phyloP scores from a whole-genome alignment of 2,888 invertebrate genomes.

The Luperina nickerlii region DNA sequence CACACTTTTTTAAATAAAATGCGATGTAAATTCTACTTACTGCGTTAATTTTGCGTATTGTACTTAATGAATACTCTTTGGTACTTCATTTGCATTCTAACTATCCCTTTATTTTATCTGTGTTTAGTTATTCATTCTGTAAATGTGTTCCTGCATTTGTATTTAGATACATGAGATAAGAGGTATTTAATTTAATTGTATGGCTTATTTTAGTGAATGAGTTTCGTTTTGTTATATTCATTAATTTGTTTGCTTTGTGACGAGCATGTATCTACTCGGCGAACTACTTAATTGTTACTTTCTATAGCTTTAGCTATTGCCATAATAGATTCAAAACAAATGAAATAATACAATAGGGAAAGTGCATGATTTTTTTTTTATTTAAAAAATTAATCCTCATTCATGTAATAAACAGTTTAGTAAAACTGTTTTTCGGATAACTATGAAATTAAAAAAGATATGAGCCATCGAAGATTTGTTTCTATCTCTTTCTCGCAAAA shows the following conservation, averaged over 20 bases:
- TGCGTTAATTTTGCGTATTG: slow-evolving; percentile 52
- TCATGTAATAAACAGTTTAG: no score
- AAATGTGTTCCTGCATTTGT: slow-evolving; percentile 18
- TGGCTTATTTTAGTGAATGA: slow-evolving; percentile 18
- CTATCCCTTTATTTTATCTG: slow-evolving; percentile 54
- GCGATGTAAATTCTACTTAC: slow-evolving; percentile 42
- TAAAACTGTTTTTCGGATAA: no score
- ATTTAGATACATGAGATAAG: slow-evolving; percentile 25
- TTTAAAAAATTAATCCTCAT: no score
- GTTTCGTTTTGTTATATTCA: slow-evolving; percentile 11
- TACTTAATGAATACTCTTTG: slow-evolving; percentile 55
- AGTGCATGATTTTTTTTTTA: no score
- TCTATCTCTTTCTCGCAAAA: no score
- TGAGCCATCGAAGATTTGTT: no score
- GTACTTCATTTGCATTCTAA: slow-evolving; percentile 56
- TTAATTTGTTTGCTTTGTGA: background rate
- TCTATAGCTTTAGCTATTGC: background rate
- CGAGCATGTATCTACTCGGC: background rate
- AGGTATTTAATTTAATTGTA: slow-evolving; percentile 13
- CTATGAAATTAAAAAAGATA: no score
- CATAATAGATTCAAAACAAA: background rate
- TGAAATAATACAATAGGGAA: no score
- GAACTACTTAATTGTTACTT: background rate
- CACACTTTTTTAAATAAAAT: slow-evolving; percentile 43
- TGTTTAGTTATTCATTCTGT: slow-evolving; percentile 39